Conservation (phyloP, 2,888 invertebrate species). For the Leptinotarsa tumamoca region DNA sequence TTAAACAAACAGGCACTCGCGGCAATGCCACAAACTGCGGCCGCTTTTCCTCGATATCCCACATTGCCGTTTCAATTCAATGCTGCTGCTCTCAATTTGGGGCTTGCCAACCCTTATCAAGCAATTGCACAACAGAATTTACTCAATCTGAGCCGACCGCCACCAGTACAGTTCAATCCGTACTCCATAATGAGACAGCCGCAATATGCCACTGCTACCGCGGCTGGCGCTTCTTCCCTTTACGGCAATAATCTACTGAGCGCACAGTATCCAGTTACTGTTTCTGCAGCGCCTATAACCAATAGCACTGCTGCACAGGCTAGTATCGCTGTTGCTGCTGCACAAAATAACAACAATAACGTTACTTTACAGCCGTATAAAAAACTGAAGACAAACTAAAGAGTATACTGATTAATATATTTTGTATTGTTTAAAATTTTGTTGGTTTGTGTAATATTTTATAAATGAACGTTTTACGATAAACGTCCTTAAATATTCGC, state of each 20-base stretch:
- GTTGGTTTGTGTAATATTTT: slow-evolving; percentile 50
- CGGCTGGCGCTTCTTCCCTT: slow-evolving; percentile 63
- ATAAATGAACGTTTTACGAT: slow-evolving; percentile 29
- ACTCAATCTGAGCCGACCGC: slow-evolving; percentile 59
- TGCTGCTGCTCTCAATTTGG: slow-evolving; percentile 57
- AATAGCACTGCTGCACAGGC: slow-evolving; percentile 59
- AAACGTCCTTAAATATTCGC: slow-evolving; percentile 8
- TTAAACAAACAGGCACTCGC: slow-evolving; percentile 74
- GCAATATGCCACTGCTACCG: slow-evolving; percentile 59
- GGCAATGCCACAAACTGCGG: slow-evolving; percentile 62
- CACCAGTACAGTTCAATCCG: slow-evolving; percentile 65
- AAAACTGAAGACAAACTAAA: slow-evolving; percentile 88
- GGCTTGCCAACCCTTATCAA: slow-evolving; percentile 63
- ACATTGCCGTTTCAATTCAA: slow-evolving; percentile 58
- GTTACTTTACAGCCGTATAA: slow-evolving; percentile 86
- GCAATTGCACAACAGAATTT: slow-evolving; percentile 60
- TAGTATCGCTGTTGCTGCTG: slow-evolving; percentile 64
- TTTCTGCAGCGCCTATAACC: slow-evolving; percentile 62
- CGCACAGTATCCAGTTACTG: slow-evolving; percentile 66
- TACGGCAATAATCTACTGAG: slow-evolving; percentile 56
- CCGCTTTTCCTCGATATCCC: slow-evolving; percentile 60
- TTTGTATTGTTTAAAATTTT: slow-evolving; percentile 35
- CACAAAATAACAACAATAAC: slow-evolving; percentile 66
- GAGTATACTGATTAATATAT: slow-evolving; percentile 5
- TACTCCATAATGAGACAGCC: slow-evolving; percentile 66